Conservation (phyloP, 2,888 invertebrate species). For the Mythimna vitellina region DNA sequence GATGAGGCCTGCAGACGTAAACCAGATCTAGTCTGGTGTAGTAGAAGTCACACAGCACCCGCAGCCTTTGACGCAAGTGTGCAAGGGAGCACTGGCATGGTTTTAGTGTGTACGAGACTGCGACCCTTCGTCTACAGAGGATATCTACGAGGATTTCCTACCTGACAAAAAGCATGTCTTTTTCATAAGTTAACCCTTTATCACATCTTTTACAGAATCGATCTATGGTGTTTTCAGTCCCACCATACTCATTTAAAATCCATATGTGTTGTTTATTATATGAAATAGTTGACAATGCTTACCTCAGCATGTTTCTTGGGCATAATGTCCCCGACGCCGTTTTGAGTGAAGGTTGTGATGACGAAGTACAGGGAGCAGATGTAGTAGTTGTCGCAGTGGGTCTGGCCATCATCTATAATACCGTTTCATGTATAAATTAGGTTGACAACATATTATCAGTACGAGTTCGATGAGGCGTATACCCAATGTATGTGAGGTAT, state of each 20-base stretch:
- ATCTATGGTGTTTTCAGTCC: neutral
- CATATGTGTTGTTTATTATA: neutral
- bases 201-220: neutral
- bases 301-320: constrained; percentile 82
- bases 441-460: neutral
- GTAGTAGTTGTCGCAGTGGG: constrained; percentile 75
- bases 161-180: too few species aligned
- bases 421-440: neutral
- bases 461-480: neutral
- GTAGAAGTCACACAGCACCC: too few species aligned
- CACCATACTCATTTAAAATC: neutral
- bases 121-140: too few species aligned
- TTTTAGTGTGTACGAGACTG: too few species aligned
- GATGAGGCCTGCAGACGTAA: too few species aligned
- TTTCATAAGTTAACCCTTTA: too few species aligned
- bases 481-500: too few species aligned
- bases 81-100: too few species aligned
- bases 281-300: neutral
- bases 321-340: constrained; percentile 83
- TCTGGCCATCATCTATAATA: constrained; percentile 67
- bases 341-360: constrained; percentile 81
- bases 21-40: too few species aligned
- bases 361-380: constrained; percentile 83
- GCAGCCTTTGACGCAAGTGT: too few species aligned
- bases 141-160: too few species aligned